Evolutionary conservation across 2,888 invertebrate genomes (phyloP).

Genomic region (Melanotus villosus): DNA sequence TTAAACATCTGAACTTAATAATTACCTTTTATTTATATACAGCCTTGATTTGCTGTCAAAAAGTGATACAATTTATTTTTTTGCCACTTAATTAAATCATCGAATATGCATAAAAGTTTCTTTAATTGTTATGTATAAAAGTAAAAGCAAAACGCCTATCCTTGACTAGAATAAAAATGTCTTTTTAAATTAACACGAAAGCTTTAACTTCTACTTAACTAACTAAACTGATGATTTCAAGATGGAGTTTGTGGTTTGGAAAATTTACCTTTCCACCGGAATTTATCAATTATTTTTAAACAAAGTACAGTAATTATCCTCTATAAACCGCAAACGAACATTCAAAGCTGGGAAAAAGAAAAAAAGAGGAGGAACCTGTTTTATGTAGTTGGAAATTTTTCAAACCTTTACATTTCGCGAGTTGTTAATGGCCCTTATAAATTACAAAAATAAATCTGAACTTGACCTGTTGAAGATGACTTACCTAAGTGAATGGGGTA

Average conservation of each 20-base stretch:
- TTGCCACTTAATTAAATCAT: not conserved
- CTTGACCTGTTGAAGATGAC: constrained; percentile 35
- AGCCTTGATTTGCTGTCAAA: constrained; percentile 2
- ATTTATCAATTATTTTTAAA: not conserved
- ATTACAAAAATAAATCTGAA: constrained; percentile 13
- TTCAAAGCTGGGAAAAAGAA: no score
- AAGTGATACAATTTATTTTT: constrained; percentile 3
- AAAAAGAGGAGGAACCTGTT: constrained; percentile 12
- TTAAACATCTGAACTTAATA: not conserved
- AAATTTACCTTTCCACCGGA: not conserved
- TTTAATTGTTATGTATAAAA: not conserved
- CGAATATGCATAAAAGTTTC: not conserved
- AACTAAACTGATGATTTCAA: not conserved
- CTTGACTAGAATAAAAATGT: not conserved
- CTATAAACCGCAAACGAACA: no score
- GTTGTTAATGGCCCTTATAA: not conserved
- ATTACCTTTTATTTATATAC: not conserved
- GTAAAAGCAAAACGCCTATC: not conserved
- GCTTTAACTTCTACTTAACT: not conserved
- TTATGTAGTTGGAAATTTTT: constrained; percentile 7
- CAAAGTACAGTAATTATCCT: not conserved
- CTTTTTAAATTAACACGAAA: not conserved
- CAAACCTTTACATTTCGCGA: not conserved
- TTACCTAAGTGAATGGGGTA: constrained; percentile 89
- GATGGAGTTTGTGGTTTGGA: not conserved